Base-by-base conservation (phyloP, 1,140 invertebrate genomes). In the Aphelinus atriplicis region DNA sequence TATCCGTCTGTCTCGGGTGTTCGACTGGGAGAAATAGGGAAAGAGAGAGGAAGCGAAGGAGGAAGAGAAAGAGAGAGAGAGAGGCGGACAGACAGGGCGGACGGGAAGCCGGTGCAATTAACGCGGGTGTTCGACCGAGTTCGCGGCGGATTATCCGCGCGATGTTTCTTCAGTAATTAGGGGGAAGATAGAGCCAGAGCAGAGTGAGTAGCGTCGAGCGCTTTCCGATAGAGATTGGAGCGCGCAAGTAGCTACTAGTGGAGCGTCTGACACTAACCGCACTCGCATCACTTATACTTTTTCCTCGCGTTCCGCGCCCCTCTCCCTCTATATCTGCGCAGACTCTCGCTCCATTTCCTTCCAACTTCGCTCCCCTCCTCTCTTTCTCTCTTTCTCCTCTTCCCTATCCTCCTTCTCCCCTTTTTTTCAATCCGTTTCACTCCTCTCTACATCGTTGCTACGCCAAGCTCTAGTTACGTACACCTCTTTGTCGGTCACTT, bases 91-190 rank as follows among this genome's bases (percentile, higher is more conserved):
- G 56, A n/a, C 7, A 58, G n/a, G 56, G n/a, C 7, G 56, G 56
- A n/a, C 7, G 56, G 5, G 56, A n/a, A 7, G n/a, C 26, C 6
- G 48, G 48, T 46, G 65, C 65, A 67, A 67, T 67, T 46, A 56
- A 9, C 65, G 53, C 51, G 48, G 58, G 62, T 74, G 46, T 55
- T 71, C 57, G 48, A 9, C 66, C 48, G 50, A 66, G n/a, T 66
- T 66, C 56, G 5, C 56, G 4, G 43, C 71, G 60, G 73, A 73
- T 78, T 62, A 73, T 75, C 62, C 46, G 61, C 66, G 73, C 67
- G 63, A 78, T 71, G 68, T 75, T 66, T 75, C 76, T 70, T 75
- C 73, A 57, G 78, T 75, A 78, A 78, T 77, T 77, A 71, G 75
- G 62, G 64, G 64, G 65, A 67, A 67, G 76, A 65, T 77, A 55